phyloP scores from a whole-genome alignment of 1,140 invertebrate species.

The Drosophila parabipectinata region DNA sequence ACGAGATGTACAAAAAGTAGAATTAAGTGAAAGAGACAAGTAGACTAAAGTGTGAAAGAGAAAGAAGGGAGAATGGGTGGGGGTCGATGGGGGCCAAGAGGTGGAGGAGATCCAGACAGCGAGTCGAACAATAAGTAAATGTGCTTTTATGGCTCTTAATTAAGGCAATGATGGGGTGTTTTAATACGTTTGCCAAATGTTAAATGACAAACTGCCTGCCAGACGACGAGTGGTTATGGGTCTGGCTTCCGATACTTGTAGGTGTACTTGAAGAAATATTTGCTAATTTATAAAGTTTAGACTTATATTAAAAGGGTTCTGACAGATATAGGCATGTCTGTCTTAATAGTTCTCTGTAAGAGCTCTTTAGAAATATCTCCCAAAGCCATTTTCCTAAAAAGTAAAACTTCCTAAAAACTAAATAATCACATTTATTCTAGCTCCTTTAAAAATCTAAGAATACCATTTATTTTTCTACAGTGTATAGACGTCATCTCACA shows the following conservation, averaged over 20 bases:
- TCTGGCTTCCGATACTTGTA: slow-evolving; percentile 19
- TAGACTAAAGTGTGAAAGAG: not conserved
- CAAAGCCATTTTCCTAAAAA: not conserved
- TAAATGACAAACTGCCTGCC: slow-evolving; percentile 76
- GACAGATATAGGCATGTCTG: no score
- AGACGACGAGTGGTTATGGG: slow-evolving; percentile 35
- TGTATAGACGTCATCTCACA: not conserved
- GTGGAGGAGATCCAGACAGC: slow-evolving; percentile 21
- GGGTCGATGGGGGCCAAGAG: not conserved
- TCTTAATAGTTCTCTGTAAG: not conserved
- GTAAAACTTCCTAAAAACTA: no score
- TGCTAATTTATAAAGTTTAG: not conserved
- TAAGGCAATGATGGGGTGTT: slow-evolving; percentile 84
- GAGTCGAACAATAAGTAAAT: slow-evolving; percentile 80
- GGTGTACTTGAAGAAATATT: not conserved
- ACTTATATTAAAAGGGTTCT: no score
- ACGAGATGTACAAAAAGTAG: slow-evolving; percentile 30
- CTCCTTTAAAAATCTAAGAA: not conserved
- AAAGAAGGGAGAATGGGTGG: not conserved
- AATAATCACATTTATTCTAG: no score
- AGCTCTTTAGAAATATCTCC: not conserved
- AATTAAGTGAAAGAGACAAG: not conserved
- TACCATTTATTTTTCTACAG: not conserved
- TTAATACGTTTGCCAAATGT: slow-evolving; percentile 84
- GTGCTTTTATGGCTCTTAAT: slow-evolving; percentile 84